Percentiles rank a stretch among this genome's conserved stretches.
Conservation (phyloP, 2,888 invertebrate genomes). For the Dicranocentrus wangi region DNA sequence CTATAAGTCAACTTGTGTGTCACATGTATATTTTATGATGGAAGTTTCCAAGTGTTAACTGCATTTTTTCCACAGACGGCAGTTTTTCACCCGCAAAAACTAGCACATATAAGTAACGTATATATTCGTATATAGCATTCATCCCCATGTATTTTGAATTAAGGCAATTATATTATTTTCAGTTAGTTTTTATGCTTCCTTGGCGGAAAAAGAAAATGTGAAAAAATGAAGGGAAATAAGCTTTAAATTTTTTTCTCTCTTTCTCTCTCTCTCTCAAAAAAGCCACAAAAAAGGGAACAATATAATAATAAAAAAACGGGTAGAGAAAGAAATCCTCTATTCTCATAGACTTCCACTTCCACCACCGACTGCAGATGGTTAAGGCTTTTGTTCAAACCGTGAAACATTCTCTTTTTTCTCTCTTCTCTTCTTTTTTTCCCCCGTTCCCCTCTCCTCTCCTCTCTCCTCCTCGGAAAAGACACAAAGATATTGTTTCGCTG, state of each 20-base stretch:
- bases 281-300: slow-evolving; percentile 29
- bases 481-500: not conserved
- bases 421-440: not conserved
- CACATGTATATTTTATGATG: slow-evolving; percentile 9
- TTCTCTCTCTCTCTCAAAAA: too few relatives aligned
- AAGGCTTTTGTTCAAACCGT: slow-evolving; percentile 38
- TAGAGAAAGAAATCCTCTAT: slow-evolving; percentile 7
- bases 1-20: too few relatives aligned
- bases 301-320: too few relatives aligned
- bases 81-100: too few relatives aligned
- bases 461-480: not conserved
- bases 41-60: not conserved
- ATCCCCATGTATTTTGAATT: not conserved
- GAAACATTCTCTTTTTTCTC: slow-evolving; percentile 4
- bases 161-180: slow-evolving; percentile 7
- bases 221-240: slow-evolving; percentile 4
- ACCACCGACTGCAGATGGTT: slow-evolving; percentile 7
- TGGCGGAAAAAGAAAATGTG: slow-evolving; percentile 7
- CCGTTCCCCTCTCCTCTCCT: not conserved
- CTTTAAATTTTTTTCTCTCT: too few relatives aligned
- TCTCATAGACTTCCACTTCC: slow-evolving; percentile 7
- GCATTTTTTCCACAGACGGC: not conserved
- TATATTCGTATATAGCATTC: not conserved
- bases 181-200: slow-evolving; percentile 27
- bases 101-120: too few relatives aligned